These are phyloP conservation scores for Danio kyathit DNA, from an alignment of 2,797 vertebrate species.

Conservation along the genomic window DNA sequence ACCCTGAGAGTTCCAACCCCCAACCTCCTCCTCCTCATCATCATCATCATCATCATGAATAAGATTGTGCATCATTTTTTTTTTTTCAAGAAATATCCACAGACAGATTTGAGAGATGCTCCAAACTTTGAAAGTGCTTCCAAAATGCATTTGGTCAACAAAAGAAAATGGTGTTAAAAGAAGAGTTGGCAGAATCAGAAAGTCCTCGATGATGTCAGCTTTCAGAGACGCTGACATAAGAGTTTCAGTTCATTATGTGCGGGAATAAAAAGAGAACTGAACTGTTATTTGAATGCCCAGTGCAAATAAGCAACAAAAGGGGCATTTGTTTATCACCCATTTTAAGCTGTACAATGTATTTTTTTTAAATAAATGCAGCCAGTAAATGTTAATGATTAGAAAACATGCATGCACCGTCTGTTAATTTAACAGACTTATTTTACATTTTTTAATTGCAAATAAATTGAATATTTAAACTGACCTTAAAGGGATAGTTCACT, in stretches of 20 bases:
- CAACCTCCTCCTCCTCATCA: neutral
- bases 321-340: neutral
- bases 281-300: neutral
- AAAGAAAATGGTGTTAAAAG: neutral
- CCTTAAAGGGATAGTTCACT: too few species aligned
- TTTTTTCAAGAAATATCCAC: neutral
- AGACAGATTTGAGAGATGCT: neutral
- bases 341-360: neutral
- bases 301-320: neutral
- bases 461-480: slow-evolving; percentile 2
- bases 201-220: neutral
- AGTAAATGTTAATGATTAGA: slow-evolving; percentile 10
- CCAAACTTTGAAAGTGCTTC: neutral
- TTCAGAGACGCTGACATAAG: neutral
- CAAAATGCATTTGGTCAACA: slow-evolving; percentile 8
- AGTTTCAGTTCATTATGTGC: slow-evolving; percentile 3
- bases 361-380: slow-evolving; percentile 12
- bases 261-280: neutral
- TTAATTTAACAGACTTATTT: neutral
- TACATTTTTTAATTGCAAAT: slow-evolving; percentile 30
- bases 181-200: neutral
- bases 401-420: neutral
- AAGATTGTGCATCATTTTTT: neutral
- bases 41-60: neutral
- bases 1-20: slow-evolving; percentile 7